Evolutionary conservation across 2,888 invertebrate species (phyloP).

Genomic region (Neoascia interrupta): DNA sequence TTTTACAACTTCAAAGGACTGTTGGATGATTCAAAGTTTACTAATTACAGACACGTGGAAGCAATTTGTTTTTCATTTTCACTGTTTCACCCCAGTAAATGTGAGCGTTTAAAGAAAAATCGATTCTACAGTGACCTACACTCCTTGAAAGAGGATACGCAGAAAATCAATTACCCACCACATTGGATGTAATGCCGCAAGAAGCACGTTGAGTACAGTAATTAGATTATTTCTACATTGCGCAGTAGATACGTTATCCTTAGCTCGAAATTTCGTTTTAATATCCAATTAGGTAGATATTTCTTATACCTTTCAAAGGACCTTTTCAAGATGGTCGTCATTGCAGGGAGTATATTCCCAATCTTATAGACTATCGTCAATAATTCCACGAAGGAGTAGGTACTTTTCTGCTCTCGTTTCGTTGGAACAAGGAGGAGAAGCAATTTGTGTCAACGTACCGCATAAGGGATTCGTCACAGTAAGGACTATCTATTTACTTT

Average conservation of each 20-base stretch:
- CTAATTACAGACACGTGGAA: conserved; percentile 30
- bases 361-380: no score
- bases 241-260: no score
- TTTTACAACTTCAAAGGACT: no score
- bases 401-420: background rate
- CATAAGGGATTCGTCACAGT: conserved; percentile 34
- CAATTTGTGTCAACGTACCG: conserved; percentile 34
- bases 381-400: background rate
- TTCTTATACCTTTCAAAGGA: no score
- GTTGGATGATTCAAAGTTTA: conserved; percentile 10
- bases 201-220: background rate
- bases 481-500: conserved; percentile 43
- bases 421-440: background rate
- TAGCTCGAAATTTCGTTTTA: background rate
- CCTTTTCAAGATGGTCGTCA: no score
- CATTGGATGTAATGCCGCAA: background rate
- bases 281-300: background rate
- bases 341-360: no score
- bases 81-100: background rate
- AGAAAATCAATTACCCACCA: conserved; percentile 21
- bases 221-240: conserved; percentile 3
- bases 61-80: conserved; percentile 17
- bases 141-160: background rate
- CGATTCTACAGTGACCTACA: conserved; percentile 4
- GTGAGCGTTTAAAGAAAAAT: background rate